Conservation (phyloP, 2,888 invertebrate genomes). For the Tridacna crocea region DNA sequence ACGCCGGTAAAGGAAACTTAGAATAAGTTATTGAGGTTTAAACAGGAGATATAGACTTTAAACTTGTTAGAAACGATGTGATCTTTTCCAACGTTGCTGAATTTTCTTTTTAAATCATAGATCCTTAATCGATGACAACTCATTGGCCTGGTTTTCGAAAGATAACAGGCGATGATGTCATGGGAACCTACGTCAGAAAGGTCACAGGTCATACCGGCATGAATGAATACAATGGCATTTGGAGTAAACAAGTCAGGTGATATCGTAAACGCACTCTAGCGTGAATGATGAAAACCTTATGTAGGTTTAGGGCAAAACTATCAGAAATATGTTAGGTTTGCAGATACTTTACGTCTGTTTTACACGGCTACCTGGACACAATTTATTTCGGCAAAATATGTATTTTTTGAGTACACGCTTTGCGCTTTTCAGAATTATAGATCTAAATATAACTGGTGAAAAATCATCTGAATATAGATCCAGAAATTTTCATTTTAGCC, state of each 20-base stretch:
- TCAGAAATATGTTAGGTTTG: too few relatives aligned
- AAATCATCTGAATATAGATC: too few relatives aligned
- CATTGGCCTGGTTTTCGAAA: not conserved
- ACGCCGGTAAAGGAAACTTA: conserved; percentile 3
- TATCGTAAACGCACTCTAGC: conserved; percentile 39
- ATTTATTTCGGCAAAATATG: too few relatives aligned
- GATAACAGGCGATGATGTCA: conserved; percentile 46
- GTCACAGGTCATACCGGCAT: conserved; percentile 45
- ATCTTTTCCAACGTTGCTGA: not conserved
- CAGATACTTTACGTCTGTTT: too few relatives aligned
- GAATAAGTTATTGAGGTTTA: too few relatives aligned
- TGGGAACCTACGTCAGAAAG: conserved; percentile 53
- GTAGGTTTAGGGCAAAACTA: not conserved
- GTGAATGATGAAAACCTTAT: conserved; percentile 25
- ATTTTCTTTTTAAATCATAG: not conserved
- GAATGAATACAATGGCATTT: conserved; percentile 49
- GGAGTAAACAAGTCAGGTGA: conserved; percentile 56
- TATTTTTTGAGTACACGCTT: too few relatives aligned
- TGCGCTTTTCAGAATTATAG: too few relatives aligned
- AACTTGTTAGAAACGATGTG: not conserved
- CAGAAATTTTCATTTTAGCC: too few relatives aligned
- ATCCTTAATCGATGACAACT: not conserved
- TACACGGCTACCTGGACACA: too few relatives aligned
- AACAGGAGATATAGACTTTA: too few relatives aligned
- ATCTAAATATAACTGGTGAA: too few relatives aligned